Evolutionary conservation across 2,888 invertebrate genomes (phyloP).

Genomic region (Eristalis tenax): DNA sequence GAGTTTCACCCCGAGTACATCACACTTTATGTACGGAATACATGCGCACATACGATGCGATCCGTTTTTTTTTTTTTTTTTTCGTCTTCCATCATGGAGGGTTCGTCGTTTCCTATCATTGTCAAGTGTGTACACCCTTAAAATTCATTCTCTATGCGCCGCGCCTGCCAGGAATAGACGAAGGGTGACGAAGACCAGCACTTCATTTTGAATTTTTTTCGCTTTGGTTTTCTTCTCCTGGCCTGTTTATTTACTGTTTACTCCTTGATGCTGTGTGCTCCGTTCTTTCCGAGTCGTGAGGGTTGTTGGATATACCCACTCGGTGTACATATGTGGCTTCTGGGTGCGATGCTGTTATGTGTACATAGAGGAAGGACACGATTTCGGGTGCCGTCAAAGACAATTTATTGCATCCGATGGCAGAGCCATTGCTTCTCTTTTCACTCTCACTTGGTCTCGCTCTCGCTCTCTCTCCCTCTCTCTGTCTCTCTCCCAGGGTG

Average conservation of each 20-base stretch:
- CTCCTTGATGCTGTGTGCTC: neutral
- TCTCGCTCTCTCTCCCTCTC: neutral
- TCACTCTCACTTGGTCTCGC: neutral
- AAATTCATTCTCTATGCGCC: constrained; percentile 54
- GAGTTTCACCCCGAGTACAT: constrained; percentile 67
- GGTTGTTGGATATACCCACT: constrained; percentile 1
- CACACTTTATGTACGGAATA: constrained; percentile 57
- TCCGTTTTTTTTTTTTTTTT: neutral
- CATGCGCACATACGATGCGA: constrained; percentile 1
- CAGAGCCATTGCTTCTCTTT: constrained; percentile 12
- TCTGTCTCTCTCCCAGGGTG: neutral
- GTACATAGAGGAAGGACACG: constrained; percentile 51
- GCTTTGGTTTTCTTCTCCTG: neutral
- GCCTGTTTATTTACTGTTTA: neutral
- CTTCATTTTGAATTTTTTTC: constrained; percentile 61
- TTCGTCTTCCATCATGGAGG: constrained; percentile 48
- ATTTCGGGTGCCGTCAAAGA: constrained; percentile 41
- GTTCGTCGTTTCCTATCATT: constrained; percentile 40
- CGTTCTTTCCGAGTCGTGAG: constrained; percentile 7
- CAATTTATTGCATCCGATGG: constrained; percentile 43
- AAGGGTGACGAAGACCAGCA: constrained; percentile 63
- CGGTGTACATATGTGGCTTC: neutral
- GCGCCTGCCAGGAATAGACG: constrained; percentile 21
- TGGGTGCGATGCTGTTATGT: constrained; percentile 42
- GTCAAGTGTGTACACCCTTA: constrained; percentile 65